These are phyloP conservation scores for Scaptomyza flava DNA, from an alignment of 2,888 invertebrate species.

Conservation along the genomic window DNA sequence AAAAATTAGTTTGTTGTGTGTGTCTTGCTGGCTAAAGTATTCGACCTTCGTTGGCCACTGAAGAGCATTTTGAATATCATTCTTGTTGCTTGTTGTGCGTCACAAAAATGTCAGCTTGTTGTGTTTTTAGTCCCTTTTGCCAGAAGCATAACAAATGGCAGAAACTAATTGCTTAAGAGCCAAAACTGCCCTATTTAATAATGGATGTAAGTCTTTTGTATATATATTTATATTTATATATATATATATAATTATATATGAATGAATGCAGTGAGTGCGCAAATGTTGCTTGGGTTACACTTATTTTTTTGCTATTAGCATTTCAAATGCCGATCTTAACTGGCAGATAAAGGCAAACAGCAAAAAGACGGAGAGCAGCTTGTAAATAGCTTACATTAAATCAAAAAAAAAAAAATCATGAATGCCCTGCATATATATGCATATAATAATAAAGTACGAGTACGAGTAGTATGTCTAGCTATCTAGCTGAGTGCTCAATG, in stretches of 20 bases:
- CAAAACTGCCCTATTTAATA: slow-evolving; percentile 48
- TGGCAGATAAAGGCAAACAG: slow-evolving; percentile 52
- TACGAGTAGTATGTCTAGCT: slow-evolving; percentile 8
- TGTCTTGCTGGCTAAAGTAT: not conserved
- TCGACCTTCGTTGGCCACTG: slow-evolving; percentile 45
- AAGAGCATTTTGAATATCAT: slow-evolving; percentile 30
- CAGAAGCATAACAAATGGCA: slow-evolving; percentile 27
- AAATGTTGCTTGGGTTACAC: slow-evolving; percentile 3
- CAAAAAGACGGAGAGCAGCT: slow-evolving; percentile 24
- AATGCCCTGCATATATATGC: slow-evolving; percentile 28
- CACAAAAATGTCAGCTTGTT: slow-evolving; percentile 42
- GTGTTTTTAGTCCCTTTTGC: slow-evolving; percentile 9
- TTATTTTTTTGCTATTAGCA: slow-evolving; percentile 57
- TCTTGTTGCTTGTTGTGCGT: slow-evolving; percentile 60
- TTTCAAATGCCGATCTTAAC: slow-evolving; percentile 66
- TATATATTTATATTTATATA: not conserved
- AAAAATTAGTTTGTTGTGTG: slow-evolving; percentile 1
- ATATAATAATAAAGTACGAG: slow-evolving; percentile 14
- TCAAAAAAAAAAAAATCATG: slow-evolving; percentile 19
- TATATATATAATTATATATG: not conserved
- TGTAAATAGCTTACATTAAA: slow-evolving; percentile 39
- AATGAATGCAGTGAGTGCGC: slow-evolving; percentile 2
- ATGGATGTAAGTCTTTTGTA: slow-evolving; percentile 20
- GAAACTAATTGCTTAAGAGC: slow-evolving; percentile 43
- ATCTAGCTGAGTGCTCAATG: slow-evolving; percentile 11